A percentile compares a stretch with the other conserved stretches of the same genome.
phyloP scores from a whole-genome alignment of 2,113 vertebrate genomes.

The Petaurus breviceps region DNA sequence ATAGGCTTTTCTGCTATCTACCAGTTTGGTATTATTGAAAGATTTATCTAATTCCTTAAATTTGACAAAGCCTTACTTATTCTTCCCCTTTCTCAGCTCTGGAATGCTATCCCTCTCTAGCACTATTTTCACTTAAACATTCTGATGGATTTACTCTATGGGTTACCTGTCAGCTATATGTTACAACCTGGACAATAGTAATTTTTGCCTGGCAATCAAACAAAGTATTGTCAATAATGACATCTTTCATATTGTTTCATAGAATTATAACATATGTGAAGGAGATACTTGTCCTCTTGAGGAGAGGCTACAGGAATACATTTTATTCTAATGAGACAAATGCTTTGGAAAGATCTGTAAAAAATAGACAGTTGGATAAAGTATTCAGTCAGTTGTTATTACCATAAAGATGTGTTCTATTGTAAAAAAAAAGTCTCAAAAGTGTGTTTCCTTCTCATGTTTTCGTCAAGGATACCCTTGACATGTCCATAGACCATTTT shows the following conservation, averaged over 20 bases:
- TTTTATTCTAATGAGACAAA: not conserved
- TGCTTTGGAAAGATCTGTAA: not conserved
- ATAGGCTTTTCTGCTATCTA: not conserved
- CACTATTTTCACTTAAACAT: not conserved
- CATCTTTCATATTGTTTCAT: not conserved
- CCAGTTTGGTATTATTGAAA: not conserved
- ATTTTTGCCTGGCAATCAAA: not conserved
- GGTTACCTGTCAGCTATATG: not conserved
- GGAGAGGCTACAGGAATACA: not conserved
- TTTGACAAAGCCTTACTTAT: not conserved
- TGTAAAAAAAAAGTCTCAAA: not conserved
- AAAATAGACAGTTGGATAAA: not conserved
- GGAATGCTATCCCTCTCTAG: not conserved
- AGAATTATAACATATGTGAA: not conserved
- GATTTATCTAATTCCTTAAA: not conserved
- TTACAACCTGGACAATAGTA: not conserved
- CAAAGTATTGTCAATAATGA: not conserved
- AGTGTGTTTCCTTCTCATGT: not conserved
- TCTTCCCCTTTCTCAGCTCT: not conserved
- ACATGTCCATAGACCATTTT: not conserved
- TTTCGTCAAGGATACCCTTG: not conserved
- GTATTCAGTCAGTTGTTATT: not conserved
- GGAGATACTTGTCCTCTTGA: not conserved
- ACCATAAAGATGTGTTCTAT: not conserved
- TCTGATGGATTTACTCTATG: not conserved